Base-by-base conservation (phyloP, 1,140 invertebrate genomes). In the Drosophila malerkotliana region DNA sequence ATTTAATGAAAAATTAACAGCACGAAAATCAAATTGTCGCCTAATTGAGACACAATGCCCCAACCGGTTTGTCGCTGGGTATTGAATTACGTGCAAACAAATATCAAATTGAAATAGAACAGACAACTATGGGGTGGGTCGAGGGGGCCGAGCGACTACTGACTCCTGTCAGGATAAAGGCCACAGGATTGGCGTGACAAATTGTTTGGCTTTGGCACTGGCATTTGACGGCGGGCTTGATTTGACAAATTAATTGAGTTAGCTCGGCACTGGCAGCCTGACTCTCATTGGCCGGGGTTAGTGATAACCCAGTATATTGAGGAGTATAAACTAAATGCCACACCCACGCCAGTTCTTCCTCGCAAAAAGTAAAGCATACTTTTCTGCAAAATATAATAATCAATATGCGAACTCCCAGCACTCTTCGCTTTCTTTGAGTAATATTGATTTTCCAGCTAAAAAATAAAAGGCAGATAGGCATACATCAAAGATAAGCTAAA, bases 1-100 rank as follows among this genome's bases (percentile, higher is more conserved):
- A 45, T 83, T 63, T 87, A 87, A 88, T 87, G 83, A 87, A 87
- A 87, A 87, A 87, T 87, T 87, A 87, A 87, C 83, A 83, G 47
- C 72, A 88, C 79, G 73, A 84, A 73, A 88, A 88, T 89, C 72
- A 88, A 88, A 88, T 89, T 88, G 76, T 66, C 77, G 66, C 59
- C 80, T 88, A 88, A 88, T 88, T 88, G 84, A 87, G 83, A 88
- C 79, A 87, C 83, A 88, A 82, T 62, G 49, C 53, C 39, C 28
- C 24, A 18, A 41, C 64, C 41, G 37, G 60, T 45, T 56, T 44
- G 59, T 55, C 53, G 45, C 14, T 37, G 7, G 61, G 67, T 79
- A 88, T 88, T 89, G 64, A 89, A 79, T 88, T 88, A 89, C 84
- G 55, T 69, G 59, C 49, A 88, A 80, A 77, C 79, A 82, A 81